Evolutionary conservation across 1,140 invertebrate species (phyloP), one percentile per base, ranked within the genome.

Genomic region (Oscheius sp.): DNA sequence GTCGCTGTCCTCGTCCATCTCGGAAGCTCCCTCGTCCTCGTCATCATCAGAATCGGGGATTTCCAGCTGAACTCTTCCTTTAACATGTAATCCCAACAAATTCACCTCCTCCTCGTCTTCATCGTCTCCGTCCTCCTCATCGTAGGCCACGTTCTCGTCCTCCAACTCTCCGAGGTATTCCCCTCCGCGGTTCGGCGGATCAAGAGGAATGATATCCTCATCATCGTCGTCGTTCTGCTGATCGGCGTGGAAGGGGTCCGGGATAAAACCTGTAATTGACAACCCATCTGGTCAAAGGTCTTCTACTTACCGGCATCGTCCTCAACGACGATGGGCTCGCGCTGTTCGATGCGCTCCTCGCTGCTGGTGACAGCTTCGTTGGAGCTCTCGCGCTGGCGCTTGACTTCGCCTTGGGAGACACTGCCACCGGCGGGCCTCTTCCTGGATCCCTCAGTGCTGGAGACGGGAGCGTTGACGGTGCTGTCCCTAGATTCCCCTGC

Each of bases 401-500:
- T 68, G 3, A 38, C 35, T 59, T 68, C 67, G 35, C 3, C 61
- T 31, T 58, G 28, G 3, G 31, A 4, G 7, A n/a, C 7, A 15
- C 28, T 59, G 15, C 61, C 36, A 34, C 26, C 55, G 20, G 67
- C 67, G 18, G 67, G 28, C 32, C 67, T 15, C 31, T 68, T 68
- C 7, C 67, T 32, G 3, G 34, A 32, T 36, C 4, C 67, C 18
- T 49, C 67, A 29, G 67, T 58, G 31, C 67, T 68, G 34, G 67
- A 68, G 2, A 68, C 67, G 10, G 49, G 49, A 3, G 34, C 32
- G 7, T 36, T 35, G 23, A 4, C 36, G 3, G 36, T 42, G 31
- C 67, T 61, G n/a, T 68, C 67, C n/a, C 67, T 49, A 4, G 67
- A 68, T 20, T 68, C 67, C 18, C 62, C 38, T 45, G 42, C 62